phyloP scores from a whole-genome alignment of 2,888 invertebrate genomes.

The Idaea aversata region DNA sequence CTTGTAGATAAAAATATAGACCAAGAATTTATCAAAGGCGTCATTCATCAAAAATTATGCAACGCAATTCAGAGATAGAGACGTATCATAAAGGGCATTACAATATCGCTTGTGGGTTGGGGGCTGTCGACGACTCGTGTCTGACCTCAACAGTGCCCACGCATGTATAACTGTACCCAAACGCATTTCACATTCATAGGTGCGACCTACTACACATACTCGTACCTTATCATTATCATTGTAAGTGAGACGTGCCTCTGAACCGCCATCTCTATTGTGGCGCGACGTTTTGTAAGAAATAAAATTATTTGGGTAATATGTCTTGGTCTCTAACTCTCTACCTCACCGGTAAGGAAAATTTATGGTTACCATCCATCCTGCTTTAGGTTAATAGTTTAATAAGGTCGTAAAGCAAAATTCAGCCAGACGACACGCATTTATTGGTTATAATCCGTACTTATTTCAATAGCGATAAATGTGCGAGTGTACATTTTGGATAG shows the following conservation, averaged over 20 bases:
- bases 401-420: constrained; percentile 9
- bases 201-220: constrained; percentile 13
- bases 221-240: constrained; percentile 12
- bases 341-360: constrained; percentile 17
- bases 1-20: constrained; percentile 9
- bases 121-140: constrained; percentile 46
- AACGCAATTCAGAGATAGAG: constrained; percentile 18
- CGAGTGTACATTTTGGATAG: not conserved
- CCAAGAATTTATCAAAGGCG: constrained; percentile 13
- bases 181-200: constrained; percentile 31
- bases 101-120: constrained; percentile 40
- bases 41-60: constrained; percentile 12
- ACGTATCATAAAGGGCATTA: constrained; percentile 27
- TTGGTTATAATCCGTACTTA: not conserved
- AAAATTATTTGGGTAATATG: constrained; percentile 5
- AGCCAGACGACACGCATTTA: not conserved
- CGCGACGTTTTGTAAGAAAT: not conserved
- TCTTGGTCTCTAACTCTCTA: not conserved
- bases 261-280: not conserved
- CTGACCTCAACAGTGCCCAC: constrained; percentile 59
- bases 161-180: constrained; percentile 57
- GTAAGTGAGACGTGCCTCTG: not conserved
- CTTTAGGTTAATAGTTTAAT: not conserved
- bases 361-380: constrained; percentile 5
- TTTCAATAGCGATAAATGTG: not conserved